A percentile compares a stretch with the other conserved stretches of the same genome.
Evolutionary conservation across 1,140 invertebrate species (phyloP).

Genomic region (Lysiphlebus fabarum): DNA sequence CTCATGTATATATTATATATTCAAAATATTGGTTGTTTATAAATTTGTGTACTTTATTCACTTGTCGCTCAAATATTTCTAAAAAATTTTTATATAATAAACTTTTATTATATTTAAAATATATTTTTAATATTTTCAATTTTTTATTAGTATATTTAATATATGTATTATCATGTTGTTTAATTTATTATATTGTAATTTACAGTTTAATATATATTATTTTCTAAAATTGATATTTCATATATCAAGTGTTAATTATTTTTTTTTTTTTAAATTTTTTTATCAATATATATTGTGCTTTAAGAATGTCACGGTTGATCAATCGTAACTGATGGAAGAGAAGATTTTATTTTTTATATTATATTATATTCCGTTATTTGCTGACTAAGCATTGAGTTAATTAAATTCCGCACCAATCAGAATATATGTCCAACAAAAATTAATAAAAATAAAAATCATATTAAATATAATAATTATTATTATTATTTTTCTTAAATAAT

Average conservation of each 20-base stretch:
- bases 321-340: too few relatives aligned
- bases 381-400: constrained; percentile 46
- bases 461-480: too few relatives aligned
- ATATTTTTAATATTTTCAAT: neutral
- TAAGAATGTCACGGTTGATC: too few relatives aligned
- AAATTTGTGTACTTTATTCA: constrained; percentile 22
- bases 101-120: constrained; percentile 6
- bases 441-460: too few relatives aligned
- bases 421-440: too few relatives aligned
- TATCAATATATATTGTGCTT: too few relatives aligned
- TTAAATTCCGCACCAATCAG: constrained; percentile 34
- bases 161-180: neutral
- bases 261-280: too few relatives aligned
- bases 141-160: constrained; percentile 4
- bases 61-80: constrained; percentile 7
- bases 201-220: too few relatives aligned
- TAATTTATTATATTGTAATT: constrained; percentile 6
- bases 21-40: constrained; percentile 8
- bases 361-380: constrained; percentile 31
- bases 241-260: too few relatives aligned
- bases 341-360: neutral
- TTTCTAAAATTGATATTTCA: too few relatives aligned
- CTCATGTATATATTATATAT: constrained; percentile 16
- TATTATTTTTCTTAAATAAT: too few relatives aligned
- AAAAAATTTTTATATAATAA: neutral